Base-by-base conservation (phyloP, 2,797 vertebrate species). In the Ctenochaetus hawaiiensis region DNA sequence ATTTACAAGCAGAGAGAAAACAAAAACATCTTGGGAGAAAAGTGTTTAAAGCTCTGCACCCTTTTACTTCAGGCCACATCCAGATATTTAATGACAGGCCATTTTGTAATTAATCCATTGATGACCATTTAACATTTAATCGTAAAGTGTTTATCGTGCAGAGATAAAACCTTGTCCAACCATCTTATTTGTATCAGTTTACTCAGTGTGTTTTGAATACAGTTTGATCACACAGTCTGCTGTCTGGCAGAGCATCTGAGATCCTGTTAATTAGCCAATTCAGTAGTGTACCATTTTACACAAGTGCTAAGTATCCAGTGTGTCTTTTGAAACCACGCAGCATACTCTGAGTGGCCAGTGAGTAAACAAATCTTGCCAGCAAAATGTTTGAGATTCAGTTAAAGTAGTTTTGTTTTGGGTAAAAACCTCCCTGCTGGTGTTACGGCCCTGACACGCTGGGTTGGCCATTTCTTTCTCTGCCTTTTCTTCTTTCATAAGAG, bases 41-140 rank as follows among this genome's bases (percentile, higher is more conserved):
- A 14, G 8, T 64, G 61, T 53, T 52, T 52, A 20, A 67, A 44
- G 20, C 64, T 53, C 44, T 14, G n/a, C 18, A 5, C 16, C 39
- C 34, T 58, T 44, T 7, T 7, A 34, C 22, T 59, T 63, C 9
- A 26, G 34, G n/a, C 68, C 2, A 16, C 22, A 52, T 30, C 47
- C 41, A 76, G 34, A 49, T 20, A 49, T 44, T 22, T 9, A 23
- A 49, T 63, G 30, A 43, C 12, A 30, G 12, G 26, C 4, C 20
- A 22, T 18, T 12, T 20, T 22, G 11, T 6, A 41, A 11, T 59
- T 9, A 22, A 20, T 6, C 18, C 20, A 56, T 14, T 56, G 30
- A 57, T 63, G 44, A 57, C 4, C 22, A 43, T 56, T 64, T 22
- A 65, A 16, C 9, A 7, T 37, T 54, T 10, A 37, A 72, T 62